phyloP scores from a whole-genome alignment of 2,797 vertebrate species.

The Enteromius thamalakanensis region DNA sequence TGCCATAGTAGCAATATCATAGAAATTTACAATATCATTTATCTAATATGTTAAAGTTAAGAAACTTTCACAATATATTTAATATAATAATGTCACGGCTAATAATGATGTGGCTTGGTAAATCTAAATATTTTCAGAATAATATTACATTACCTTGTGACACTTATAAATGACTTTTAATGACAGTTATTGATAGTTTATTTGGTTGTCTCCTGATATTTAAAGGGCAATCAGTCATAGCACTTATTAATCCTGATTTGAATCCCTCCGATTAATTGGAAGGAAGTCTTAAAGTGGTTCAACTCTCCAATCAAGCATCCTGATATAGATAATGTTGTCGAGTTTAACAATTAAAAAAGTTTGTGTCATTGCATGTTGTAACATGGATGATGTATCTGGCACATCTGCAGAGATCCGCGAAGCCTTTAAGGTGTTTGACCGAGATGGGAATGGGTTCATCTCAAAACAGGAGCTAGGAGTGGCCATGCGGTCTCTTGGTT shows the following conservation, averaged over 20 bases:
- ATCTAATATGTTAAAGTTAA: not conserved
- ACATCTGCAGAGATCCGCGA: constrained; percentile 90
- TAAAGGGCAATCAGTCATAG: not conserved
- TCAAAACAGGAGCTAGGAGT: constrained; percentile 98
- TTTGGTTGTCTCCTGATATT: constrained; percentile 15
- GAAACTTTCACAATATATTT: not conserved
- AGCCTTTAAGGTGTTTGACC: constrained; percentile 98
- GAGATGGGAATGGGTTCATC: constrained; percentile 98
- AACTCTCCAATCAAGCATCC: not conserved
- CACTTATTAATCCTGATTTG: not conserved
- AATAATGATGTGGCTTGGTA: not conserved
- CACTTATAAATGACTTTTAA: not conserved
- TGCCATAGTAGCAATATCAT: not conserved
- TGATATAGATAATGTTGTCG: not conserved
- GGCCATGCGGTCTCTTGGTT: constrained; percentile 97
- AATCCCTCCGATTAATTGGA: not conserved
- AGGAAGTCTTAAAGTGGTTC: not conserved
- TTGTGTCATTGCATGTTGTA: not conserved
- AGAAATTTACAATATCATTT: not conserved
- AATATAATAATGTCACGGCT: not conserved
- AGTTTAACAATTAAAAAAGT: not conserved
- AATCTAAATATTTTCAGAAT: not conserved
- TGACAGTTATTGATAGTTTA: not conserved
- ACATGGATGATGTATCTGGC: constrained; percentile 11
- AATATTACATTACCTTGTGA: not conserved